Evolutionary conservation across 1,140 invertebrate species (phyloP).

Genomic region (Ostrea edulis): DNA sequence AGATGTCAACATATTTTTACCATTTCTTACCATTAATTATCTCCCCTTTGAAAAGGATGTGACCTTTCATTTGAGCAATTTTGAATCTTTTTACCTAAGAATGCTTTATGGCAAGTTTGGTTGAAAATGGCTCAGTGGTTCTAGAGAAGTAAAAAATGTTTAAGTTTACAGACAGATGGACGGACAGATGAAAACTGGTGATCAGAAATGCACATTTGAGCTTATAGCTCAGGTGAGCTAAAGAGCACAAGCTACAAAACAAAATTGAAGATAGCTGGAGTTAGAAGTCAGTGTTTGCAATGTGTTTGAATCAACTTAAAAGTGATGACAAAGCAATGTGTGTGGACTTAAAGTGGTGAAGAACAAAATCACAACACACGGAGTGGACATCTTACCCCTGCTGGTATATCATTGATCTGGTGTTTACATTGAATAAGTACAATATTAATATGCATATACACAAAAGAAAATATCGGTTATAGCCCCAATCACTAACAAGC

Average conservation of each 20-base stretch:
- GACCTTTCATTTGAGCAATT: too few relatives aligned
- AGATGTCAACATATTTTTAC: too few relatives aligned
- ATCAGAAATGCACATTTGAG: too few relatives aligned
- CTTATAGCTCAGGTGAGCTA: too few relatives aligned
- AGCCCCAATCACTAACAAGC: not conserved
- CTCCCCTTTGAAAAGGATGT: too few relatives aligned
- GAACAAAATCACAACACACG: slow-evolving; percentile 8
- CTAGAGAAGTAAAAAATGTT: too few relatives aligned
- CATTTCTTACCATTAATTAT: too few relatives aligned
- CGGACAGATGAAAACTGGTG: too few relatives aligned
- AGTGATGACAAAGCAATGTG: not conserved
- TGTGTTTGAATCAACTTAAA: not conserved
- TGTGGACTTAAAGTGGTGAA: not conserved
- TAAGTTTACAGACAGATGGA: too few relatives aligned
- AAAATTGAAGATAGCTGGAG: not conserved
- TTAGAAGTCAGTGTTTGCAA: not conserved
- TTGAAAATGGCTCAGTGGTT: too few relatives aligned
- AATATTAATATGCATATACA: not conserved
- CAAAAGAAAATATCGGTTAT: not conserved
- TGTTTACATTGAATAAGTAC: not conserved
- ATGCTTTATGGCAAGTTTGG: too few relatives aligned
- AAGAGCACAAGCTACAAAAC: not conserved
- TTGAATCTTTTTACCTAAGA: too few relatives aligned
- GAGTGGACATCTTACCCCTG: slow-evolving; percentile 66
- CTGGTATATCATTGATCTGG: slow-evolving; percentile 63